A percentile compares a stretch with the other conserved stretches of the same genome.
Evolutionary conservation across 2,113 vertebrate species (phyloP).

Genomic region (Xyliphius kryptos): DNA sequence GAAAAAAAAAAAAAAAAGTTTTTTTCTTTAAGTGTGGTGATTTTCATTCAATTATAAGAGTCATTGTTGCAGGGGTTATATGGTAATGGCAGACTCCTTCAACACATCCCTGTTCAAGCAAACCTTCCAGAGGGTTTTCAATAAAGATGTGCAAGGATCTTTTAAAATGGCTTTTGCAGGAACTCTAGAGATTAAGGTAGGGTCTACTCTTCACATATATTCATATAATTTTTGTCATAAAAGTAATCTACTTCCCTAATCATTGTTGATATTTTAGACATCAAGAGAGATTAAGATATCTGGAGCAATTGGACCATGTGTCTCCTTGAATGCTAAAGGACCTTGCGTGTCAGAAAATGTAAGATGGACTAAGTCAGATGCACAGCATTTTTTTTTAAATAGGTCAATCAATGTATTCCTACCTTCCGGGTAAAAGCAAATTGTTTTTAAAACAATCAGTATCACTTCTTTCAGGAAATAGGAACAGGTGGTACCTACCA

Average conservation of each 20-base stretch:
- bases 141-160: constrained; percentile 84
- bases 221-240: neutral
- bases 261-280: constrained; percentile 63
- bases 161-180: constrained; percentile 97
- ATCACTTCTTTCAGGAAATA: constrained; percentile 73
- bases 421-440: too few relatives aligned
- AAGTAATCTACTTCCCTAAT: neutral
- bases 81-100: constrained; percentile 98
- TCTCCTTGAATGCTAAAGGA: constrained; percentile 90
- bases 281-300: constrained; percentile 97
- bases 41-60: neutral
- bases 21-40: neutral
- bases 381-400: too few relatives aligned
- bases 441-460: too few relatives aligned
- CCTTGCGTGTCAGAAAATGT: constrained; percentile 97
- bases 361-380: constrained; percentile 49
- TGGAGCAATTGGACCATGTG: constrained; percentile 92
- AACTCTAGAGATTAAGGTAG: constrained; percentile 94
- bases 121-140: constrained; percentile 95
- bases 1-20: too few relatives aligned
- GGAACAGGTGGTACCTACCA: constrained; percentile 93
- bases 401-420: too few relatives aligned
- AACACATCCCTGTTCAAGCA: constrained; percentile 97
- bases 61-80: constrained; percentile 74
- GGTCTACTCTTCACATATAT: neutral